These are phyloP conservation scores for Semicossyphus pulcher DNA, from an alignment of 2,113 vertebrate genomes.

Conservation along the genomic window DNA sequence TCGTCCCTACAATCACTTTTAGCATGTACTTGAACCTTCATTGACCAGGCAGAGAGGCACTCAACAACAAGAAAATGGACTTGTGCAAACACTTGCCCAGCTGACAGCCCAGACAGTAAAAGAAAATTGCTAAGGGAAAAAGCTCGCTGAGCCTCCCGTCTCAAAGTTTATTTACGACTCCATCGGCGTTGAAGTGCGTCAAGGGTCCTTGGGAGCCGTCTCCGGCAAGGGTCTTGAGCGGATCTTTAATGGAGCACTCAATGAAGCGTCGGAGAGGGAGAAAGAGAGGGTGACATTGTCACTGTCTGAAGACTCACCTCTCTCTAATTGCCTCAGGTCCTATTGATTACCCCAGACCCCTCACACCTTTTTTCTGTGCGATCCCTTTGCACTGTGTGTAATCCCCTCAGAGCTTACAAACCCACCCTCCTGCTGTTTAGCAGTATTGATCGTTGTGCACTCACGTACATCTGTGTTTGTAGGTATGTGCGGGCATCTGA, in stretches of 20 bases:
- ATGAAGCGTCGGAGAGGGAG: slow-evolving; percentile 5
- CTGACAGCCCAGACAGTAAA: neutral
- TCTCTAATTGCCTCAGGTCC: slow-evolving; percentile 69
- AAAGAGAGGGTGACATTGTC: slow-evolving; percentile 53
- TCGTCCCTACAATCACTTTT: neutral
- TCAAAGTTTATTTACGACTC: slow-evolving; percentile 61
- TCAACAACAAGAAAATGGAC: slow-evolving; percentile 18
- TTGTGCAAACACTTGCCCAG: slow-evolving; percentile 9
- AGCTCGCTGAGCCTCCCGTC: neutral
- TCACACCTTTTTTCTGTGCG: slow-evolving; percentile 56
- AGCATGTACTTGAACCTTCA: slow-evolving; percentile 7
- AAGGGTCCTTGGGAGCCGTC: slow-evolving; percentile 44
- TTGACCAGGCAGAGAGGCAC: neutral
- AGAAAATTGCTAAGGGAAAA: slow-evolving; percentile 35
- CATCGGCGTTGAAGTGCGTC: slow-evolving; percentile 36
- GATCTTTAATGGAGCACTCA: slow-evolving; percentile 51
- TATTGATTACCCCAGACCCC: slow-evolving; percentile 68
- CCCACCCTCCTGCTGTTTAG: slow-evolving; percentile 50
- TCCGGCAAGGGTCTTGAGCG: slow-evolving; percentile 29
- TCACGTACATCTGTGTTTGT: slow-evolving; percentile 11
- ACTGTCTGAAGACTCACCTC: slow-evolving; percentile 58
- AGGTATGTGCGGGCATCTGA: slow-evolving; percentile 3
- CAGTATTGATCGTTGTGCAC: slow-evolving; percentile 43
- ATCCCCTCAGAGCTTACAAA: slow-evolving; percentile 57
- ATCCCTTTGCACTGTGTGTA: slow-evolving; percentile 57